Conservation (phyloP, 1,140 invertebrate genomes). For the Zaprionus inermis region DNA sequence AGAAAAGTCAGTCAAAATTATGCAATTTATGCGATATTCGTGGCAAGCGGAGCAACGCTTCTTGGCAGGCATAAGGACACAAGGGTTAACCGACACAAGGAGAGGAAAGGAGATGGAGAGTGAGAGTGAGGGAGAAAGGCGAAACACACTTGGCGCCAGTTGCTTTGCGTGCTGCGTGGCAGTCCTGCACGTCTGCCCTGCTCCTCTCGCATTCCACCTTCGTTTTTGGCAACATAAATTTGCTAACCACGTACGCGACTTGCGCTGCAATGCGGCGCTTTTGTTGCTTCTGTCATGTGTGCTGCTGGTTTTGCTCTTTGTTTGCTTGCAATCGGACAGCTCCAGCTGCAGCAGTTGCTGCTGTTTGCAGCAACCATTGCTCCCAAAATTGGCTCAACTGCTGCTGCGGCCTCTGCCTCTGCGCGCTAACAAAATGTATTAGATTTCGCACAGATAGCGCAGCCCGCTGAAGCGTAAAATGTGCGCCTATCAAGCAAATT, state of each 20-base stretch:
- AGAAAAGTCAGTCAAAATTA: conserved; percentile 81
- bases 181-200: neutral
- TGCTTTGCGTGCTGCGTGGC: conserved; percentile 35
- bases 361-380: conserved; percentile 18
- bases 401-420: conserved; percentile 19
- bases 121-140: neutral
- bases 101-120: neutral
- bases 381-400: conserved; percentile 49
- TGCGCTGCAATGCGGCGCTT: conserved; percentile 75
- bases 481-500: conserved; percentile 81
- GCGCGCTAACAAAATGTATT: conserved; percentile 76
- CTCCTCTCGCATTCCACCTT: conserved; percentile 24
- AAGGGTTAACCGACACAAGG: conserved; percentile 58
- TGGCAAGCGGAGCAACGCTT: conserved; percentile 47
- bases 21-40: conserved; percentile 82
- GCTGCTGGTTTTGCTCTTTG: conserved; percentile 37
- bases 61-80: conserved; percentile 54
- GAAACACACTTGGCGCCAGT: conserved; percentile 76
- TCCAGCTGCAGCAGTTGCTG: conserved; percentile 22
- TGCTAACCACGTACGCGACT: conserved; percentile 76
- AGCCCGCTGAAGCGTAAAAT: conserved; percentile 74
- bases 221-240: conserved; percentile 69
- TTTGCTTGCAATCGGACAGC: conserved; percentile 44
- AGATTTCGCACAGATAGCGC: conserved; percentile 76
- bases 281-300: conserved; percentile 66